A percentile compares a stretch with the other conserved stretches of the same genome.
Conservation (phyloP, 2,888 invertebrate genomes). For the Sinohyriopsis cumingii region DNA sequence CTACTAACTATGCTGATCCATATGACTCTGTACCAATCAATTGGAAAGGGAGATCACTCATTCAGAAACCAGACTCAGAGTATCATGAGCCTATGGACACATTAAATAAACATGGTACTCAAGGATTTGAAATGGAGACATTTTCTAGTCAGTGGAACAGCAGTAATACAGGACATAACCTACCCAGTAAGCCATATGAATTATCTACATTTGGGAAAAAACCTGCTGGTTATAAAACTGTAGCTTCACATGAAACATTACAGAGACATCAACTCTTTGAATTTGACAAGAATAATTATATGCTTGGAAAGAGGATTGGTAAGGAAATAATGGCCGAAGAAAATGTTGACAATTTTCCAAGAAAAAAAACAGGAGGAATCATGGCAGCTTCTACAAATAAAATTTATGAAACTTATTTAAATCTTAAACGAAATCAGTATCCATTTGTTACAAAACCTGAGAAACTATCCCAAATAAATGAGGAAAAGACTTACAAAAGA, state of each 20-base stretch:
- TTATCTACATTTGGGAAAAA: too few relatives aligned
- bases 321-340: too few relatives aligned
- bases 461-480: not conserved
- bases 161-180: too few relatives aligned
- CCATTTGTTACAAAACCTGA: slow-evolving; percentile 17
- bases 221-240: too few relatives aligned
- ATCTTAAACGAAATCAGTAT: slow-evolving; percentile 22
- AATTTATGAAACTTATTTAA: slow-evolving; percentile 38
- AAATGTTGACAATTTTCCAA: not conserved
- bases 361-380: slow-evolving; percentile 24
- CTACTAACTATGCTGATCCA: slow-evolving; percentile 31
- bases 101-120: not conserved
- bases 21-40: slow-evolving; percentile 25
- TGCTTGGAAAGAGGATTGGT: too few relatives aligned
- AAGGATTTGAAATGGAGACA: too few relatives aligned
- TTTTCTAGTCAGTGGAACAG: too few relatives aligned
- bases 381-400: slow-evolving; percentile 37
- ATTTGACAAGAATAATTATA: too few relatives aligned
- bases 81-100: slow-evolving; percentile 34
- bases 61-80: slow-evolving; percentile 10
- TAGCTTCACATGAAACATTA: too few relatives aligned
- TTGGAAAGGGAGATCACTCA: not conserved
- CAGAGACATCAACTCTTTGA: too few relatives aligned
- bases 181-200: too few relatives aligned
- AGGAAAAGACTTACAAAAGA: not conserved